A percentile compares a stretch with the other conserved stretches of the same genome.
Conservation (phyloP, 2,113 vertebrate genomes). For the Nyctibius bracteatus region DNA sequence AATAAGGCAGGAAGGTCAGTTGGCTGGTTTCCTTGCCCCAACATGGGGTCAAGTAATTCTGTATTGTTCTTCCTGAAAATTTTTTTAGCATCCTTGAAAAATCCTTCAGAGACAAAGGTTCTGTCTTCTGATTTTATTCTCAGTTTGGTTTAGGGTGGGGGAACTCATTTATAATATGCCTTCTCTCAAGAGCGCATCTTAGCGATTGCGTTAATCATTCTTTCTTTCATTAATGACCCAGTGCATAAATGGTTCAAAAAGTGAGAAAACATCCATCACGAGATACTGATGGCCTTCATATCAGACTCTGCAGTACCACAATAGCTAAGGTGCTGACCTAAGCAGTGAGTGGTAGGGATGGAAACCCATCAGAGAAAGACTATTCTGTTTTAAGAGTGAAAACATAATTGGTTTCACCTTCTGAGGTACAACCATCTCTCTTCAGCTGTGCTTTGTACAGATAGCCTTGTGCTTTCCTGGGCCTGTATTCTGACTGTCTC, state of each 20-base stretch:
- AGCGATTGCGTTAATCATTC: neutral
- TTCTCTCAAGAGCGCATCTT: neutral
- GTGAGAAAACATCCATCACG: too few relatives aligned
- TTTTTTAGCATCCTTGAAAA: neutral
- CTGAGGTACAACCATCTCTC: neutral
- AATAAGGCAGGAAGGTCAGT: neutral
- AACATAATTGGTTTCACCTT: neutral
- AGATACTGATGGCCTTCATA: neutral
- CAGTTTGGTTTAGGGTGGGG: neutral
- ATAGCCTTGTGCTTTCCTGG: neutral
- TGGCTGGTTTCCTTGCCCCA: neutral
- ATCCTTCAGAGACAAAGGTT: neutral
- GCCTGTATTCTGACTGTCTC: neutral
- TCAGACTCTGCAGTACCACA: neutral
- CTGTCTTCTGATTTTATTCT: neutral
- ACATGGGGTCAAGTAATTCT: neutral
- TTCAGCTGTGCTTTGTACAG: neutral
- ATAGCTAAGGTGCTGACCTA: neutral
- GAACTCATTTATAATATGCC: fast-evolving
- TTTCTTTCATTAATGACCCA: neutral
- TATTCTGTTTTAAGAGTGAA: neutral
- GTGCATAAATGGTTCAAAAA: neutral
- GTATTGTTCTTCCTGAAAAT: neutral
- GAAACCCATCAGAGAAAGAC: neutral
- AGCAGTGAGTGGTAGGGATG: neutral